Evolutionary conservation across 2,888 invertebrate genomes (phyloP), one percentile per base, ranked within the genome.

Genomic region (Macaria liturata): DNA sequence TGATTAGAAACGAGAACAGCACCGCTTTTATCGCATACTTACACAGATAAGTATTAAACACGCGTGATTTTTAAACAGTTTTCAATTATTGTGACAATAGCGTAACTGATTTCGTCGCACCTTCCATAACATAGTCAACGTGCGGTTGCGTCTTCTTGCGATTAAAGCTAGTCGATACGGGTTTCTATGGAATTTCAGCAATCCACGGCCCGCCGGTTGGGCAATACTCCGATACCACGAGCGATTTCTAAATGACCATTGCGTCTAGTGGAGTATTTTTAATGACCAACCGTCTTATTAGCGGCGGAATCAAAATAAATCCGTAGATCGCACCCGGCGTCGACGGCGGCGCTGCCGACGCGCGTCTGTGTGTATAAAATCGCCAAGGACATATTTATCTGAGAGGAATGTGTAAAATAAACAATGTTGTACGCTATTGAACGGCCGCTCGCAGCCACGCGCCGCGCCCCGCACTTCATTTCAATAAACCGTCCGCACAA

Each of bases 321-420:
- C 70, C 68, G 71, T 71, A 69, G 63, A 67, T 66, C 71, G 69
- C 71, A 73, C 66, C 69, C 66, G 64, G 63, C 65, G 69, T 67
- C 69, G 69, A 62, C 67, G 32, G 64, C 68, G 73, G 68, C 69
- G 64, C 67, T 67, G 66, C 70, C 72, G 77, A 73, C 75, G 74
- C 71, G 76, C 80, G 79, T 81, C 78, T 80, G 74, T 68, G 67
- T 66, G 79, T 80, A 84, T 81, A 85, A 84, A 87, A 86, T 81
- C 72, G 74, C 84, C 90, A 90, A 89, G 91, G 91, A 89, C 89
- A 88, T 83, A 84, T 88, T 86, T 89, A 90, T 90, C 88, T 85
- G 84, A 78, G 77, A 72, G 88, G 88, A 83, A 90, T 90, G 88
- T 80, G 85, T 79, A 83, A 76, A 81, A 86, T 88, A 90, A 91